phyloP scores from a whole-genome alignment of 2,888 invertebrate genomes.

The Ametastegia equiseti region DNA sequence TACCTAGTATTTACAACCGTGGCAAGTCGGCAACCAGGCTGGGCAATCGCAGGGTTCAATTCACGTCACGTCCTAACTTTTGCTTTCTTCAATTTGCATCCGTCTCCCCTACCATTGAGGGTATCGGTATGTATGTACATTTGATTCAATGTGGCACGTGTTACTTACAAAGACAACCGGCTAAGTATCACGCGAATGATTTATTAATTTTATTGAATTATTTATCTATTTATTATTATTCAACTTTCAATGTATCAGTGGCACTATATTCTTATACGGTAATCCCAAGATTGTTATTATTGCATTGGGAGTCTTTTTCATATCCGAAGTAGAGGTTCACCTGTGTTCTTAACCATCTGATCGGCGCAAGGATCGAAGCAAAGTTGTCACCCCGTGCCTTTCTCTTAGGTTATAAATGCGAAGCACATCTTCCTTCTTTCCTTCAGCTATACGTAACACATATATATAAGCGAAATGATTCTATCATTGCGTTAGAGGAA shows the following conservation, averaged over 20 bases:
- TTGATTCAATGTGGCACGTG: neutral
- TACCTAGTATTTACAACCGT: conserved; percentile 3
- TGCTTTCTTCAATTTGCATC: conserved; percentile 46
- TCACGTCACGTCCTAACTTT: conserved; percentile 27
- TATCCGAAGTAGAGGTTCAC: too few species aligned
- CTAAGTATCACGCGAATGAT: neutral
- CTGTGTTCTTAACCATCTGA: neutral
- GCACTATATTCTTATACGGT: neutral
- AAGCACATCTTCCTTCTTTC: conserved; percentile 39
- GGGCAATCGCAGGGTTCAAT: conserved; percentile 10
- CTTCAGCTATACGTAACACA: neutral
- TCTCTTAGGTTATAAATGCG: conserved; percentile 46
- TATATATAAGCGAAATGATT: conserved; percentile 27
- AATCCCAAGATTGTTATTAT: neutral
- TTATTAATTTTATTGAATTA: neutral
- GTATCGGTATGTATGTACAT: neutral
- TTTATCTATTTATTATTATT: neutral
- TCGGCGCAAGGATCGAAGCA: conserved; percentile 1
- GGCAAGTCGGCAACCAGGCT: neutral
- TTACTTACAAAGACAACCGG: neutral
- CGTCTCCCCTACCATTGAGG: neutral
- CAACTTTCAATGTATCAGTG: neutral
- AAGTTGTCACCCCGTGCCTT: conserved; percentile 38
- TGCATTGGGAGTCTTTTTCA: too few species aligned
- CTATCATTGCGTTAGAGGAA: conserved; percentile 30